Percentiles rank a stretch among this genome's conserved stretches.
These are phyloP conservation scores for Emmelina monodactyla DNA, from an alignment of 2,888 invertebrate genomes.

Conservation along the genomic window DNA sequence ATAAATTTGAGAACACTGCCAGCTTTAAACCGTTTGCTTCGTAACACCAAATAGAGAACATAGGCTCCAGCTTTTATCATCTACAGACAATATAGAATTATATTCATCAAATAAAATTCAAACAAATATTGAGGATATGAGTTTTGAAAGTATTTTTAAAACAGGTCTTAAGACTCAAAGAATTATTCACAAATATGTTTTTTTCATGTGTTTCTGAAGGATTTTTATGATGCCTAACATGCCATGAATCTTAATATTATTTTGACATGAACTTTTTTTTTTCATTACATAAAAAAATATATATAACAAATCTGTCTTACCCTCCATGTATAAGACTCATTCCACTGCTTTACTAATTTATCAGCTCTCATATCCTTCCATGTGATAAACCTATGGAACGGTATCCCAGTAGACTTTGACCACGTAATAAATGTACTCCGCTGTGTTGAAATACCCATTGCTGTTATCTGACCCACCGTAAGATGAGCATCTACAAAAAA, in stretches of 20 bases:
- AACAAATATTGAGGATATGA: too few species aligned
- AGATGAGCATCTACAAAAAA: constrained; percentile 73
- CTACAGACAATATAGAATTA: constrained; percentile 40
- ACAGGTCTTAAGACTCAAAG: too few species aligned
- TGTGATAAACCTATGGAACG: constrained; percentile 85
- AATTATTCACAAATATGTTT: too few species aligned
- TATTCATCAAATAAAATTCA: too few species aligned
- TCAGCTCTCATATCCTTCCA: constrained; percentile 90
- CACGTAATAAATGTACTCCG: constrained; percentile 85
- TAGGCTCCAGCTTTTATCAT: constrained; percentile 71
- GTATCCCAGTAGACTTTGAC: constrained; percentile 77
- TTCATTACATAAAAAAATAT: too few species aligned
- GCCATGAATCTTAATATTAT: too few species aligned
- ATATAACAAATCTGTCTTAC: constrained; percentile 25
- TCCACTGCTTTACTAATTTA: constrained; percentile 77
- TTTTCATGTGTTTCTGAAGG: too few species aligned
- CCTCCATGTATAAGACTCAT: constrained; percentile 75
- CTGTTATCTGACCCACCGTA: constrained; percentile 71
- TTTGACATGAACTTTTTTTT: too few species aligned
- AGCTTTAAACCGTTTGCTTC: constrained; percentile 82
- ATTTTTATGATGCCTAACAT: too few species aligned
- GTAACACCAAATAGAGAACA: constrained; percentile 76
- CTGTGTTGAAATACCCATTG: constrained; percentile 85
- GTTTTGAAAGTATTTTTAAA: too few species aligned
- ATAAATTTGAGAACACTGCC: constrained; percentile 86